Evolutionary conservation across 2,888 invertebrate genomes (phyloP), one percentile per base, ranked within the genome.

Genomic region (Lochmaea capreae): DNA sequence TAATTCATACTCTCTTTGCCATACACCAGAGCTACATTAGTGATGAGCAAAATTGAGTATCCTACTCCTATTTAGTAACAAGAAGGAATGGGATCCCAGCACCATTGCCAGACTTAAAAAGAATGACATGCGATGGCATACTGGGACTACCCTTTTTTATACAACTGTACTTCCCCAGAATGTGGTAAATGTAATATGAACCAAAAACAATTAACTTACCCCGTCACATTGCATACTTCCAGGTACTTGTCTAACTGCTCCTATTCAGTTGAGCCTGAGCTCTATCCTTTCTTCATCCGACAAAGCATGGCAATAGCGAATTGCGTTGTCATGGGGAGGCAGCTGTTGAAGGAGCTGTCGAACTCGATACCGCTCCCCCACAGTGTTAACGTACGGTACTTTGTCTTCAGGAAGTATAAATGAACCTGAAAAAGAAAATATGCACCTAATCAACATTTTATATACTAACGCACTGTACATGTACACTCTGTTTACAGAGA

Each of bases 241-340:
- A 73, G 94, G 93, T 85, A 94, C 88, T 88, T 96, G 96, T 82
- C 95, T 90, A 79, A 97, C 97, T 83, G 94, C 93, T 42, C 98
- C 99, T 75, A 98, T 89, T 57, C 99, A n/a, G n/a, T n/a, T n/a
- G n/a, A 97, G 91, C 79, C 97, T 90, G 82, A 98, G 89, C 88
- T 98, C 98, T 86, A 96, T 95, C 83, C 96, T 92, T 87, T 99
- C 98, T 87, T 97, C 97, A 84, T 97, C 97, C 75, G 93, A 93
- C 82, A 99, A 90, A 81, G 95, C 94, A 88, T 97, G 97, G 89
- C 98, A 99, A 90, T 98, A 98, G 80, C 97, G 94, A 77, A 97
- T 96, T 90, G 95, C 95, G 89, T 97, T 98, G 90, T 99, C 99
- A 89, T 99, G 98, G 14, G 98, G 98, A 62, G 99, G 99, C 81